Evolutionary conservation across 2,797 vertebrate genomes (phyloP).

Genomic region (Lophotriccus pileatus): DNA sequence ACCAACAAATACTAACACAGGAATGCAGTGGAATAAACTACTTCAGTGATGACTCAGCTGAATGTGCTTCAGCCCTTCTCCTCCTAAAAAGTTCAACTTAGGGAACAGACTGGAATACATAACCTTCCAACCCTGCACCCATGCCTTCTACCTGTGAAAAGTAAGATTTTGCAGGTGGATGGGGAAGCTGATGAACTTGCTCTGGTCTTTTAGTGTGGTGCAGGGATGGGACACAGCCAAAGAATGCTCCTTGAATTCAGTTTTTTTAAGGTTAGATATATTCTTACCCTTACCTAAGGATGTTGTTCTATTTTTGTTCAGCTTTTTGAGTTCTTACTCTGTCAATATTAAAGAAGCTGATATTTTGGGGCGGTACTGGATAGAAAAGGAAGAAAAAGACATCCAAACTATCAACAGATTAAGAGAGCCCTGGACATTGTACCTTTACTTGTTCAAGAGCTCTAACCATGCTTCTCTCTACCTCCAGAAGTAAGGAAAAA

Average conservation of each 20-base stretch:
- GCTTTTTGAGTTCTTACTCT: neutral
- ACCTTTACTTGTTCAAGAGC: neutral
- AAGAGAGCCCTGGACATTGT: neutral
- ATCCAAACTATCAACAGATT: neutral
- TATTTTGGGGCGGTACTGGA: neutral
- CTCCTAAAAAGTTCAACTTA: neutral
- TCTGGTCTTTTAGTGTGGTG: neutral
- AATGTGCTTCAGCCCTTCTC: neutral
- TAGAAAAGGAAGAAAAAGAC: neutral
- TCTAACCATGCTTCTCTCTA: neutral
- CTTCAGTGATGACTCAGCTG: neutral
- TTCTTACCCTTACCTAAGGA: neutral
- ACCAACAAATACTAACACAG: neutral
- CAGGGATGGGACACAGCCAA: neutral
- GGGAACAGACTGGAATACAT: neutral
- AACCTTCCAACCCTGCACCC: neutral
- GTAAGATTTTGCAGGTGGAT: neutral
- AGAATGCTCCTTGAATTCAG: neutral
- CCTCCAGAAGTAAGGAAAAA: neutral
- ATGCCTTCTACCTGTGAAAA: neutral
- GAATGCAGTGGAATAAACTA: neutral
- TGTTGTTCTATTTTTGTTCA: neutral
- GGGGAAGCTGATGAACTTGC: neutral
- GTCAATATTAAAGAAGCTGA: neutral
- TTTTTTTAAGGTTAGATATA: neutral